Evolutionary conservation across 2,888 invertebrate genomes (phyloP).

Genomic region (Drosophila nr. fundita): DNA sequence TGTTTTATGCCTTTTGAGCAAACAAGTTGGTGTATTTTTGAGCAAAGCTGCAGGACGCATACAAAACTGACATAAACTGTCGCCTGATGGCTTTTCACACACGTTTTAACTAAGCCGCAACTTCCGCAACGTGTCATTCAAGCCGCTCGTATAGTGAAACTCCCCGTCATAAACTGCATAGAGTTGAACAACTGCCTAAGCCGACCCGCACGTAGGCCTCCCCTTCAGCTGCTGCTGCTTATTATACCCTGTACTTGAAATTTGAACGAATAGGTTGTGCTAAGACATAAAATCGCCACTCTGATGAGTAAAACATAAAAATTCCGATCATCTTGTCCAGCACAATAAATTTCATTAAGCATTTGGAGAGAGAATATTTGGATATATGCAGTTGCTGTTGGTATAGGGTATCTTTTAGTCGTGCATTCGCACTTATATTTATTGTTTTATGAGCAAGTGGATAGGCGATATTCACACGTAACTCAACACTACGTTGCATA

Average conservation of each 20-base stretch:
- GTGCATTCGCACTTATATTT: not conserved
- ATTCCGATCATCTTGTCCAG: not conserved
- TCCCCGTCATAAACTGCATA: conserved; percentile 28
- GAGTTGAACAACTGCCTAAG: not conserved
- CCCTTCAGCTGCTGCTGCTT: conserved; percentile 8
- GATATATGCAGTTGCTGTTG: not conserved
- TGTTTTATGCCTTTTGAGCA: conserved; percentile 77
- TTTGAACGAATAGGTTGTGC: too few relatives aligned
- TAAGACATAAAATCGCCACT: not conserved
- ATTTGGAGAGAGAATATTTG: not conserved
- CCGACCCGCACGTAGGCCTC: conserved; percentile 7
- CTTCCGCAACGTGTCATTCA: conserved; percentile 79
- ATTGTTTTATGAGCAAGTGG: conserved; percentile 38
- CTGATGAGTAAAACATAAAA: not conserved
- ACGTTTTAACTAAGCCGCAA: conserved; percentile 70
- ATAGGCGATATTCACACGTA: conserved; percentile 57
- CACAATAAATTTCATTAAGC: not conserved
- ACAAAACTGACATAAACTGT: conserved; percentile 49
- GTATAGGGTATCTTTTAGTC: conserved; percentile 6
- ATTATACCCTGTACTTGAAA: conserved; percentile 37
- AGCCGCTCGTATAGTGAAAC: conserved; percentile 30
- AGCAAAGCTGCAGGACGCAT: conserved; percentile 56
- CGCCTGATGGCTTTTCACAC: conserved; percentile 47
- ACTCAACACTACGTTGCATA: conserved; percentile 70
- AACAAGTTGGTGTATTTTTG: conserved; percentile 77